Evolutionary conservation across 2,888 invertebrate genomes (phyloP), one percentile per base, ranked within the genome.

Genomic region (Plagodis dolabraria): DNA sequence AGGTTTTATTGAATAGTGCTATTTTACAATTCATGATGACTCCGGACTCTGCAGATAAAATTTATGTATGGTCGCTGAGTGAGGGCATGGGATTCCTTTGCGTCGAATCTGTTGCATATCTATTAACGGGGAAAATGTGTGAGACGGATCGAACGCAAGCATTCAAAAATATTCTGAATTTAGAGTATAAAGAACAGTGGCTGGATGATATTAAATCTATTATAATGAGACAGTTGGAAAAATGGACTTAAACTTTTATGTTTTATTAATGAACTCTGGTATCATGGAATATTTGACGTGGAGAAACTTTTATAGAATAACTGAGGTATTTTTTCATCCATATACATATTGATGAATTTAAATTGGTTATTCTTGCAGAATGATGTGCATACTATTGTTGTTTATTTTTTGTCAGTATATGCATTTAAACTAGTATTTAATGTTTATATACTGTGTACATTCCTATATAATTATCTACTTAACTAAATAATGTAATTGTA

Each of bases 41-140:
- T 8, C 83, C 93, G 0, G 79, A 86, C 38, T 93, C 92, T 5
- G 93, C 93, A 0, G 92, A 94, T 68, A 87, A 85, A 63, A 93
- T 95, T 68, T 95, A 95, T 70, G 86, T 91, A 33, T 94, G 94
- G 94, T 94, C 94, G 0, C 70, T 95, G 50, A 92, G 91, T 70
- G 94, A 94, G n/a, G 93, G 94, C 0, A 94, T 94, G 80, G 94
- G 94, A 46, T 91, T 94, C 66, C 79, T 95, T 22, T 91, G 94
- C 68, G 91, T 94, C 5, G 94, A 95, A 79, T 86, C 93, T 34
- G 91, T 94, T 0, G 94, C 94, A 2, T 94, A 92, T 76, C 87
- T 94, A 49, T 73, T 95, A 35, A 93, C 93, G 0, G 94, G 90
- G 0, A 82, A 90, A 56, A 93, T 94, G 85, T 70, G 79, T 22